Evolutionary conservation across 2,797 vertebrate species (phyloP).

Genomic region (Gallinago stenura): DNA sequence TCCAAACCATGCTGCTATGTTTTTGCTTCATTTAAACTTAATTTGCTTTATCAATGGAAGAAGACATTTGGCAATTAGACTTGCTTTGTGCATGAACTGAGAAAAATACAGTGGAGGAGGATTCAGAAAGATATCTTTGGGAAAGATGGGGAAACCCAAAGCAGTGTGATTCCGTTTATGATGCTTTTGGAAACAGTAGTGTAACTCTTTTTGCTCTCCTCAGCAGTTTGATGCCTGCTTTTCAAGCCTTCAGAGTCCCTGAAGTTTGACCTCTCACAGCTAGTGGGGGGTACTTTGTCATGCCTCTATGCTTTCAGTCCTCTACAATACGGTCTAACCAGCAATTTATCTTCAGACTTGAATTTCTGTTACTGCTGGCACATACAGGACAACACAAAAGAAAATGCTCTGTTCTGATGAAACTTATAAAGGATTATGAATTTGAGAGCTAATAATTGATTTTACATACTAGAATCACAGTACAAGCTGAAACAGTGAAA

Average conservation of each 20-base stretch:
- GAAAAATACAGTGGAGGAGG: background rate
- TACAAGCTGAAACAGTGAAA: background rate
- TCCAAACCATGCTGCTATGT: background rate
- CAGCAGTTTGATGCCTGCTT: background rate
- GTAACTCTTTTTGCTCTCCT: background rate
- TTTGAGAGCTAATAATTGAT: background rate
- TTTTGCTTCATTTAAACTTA: background rate
- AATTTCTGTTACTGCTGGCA: background rate
- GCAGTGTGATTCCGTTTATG: background rate
- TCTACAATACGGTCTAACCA: background rate
- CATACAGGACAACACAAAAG: background rate
- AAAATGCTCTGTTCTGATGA: background rate
- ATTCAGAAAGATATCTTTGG: background rate
- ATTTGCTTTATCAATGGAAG: background rate
- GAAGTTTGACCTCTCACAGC: background rate
- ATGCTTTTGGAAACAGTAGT: background rate
- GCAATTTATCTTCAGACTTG: background rate
- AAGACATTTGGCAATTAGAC: background rate
- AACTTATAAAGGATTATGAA: background rate
- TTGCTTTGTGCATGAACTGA: background rate
- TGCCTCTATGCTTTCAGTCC: background rate
- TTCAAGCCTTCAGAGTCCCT: background rate
- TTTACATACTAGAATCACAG: background rate
- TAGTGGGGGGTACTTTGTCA: background rate
- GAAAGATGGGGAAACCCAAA: background rate